Percentiles rank a stretch among this genome's conserved stretches.
These are phyloP conservation scores for Nansenia antarctica DNA, from an alignment of 2,113 vertebrate species.

Conservation along the genomic window DNA sequence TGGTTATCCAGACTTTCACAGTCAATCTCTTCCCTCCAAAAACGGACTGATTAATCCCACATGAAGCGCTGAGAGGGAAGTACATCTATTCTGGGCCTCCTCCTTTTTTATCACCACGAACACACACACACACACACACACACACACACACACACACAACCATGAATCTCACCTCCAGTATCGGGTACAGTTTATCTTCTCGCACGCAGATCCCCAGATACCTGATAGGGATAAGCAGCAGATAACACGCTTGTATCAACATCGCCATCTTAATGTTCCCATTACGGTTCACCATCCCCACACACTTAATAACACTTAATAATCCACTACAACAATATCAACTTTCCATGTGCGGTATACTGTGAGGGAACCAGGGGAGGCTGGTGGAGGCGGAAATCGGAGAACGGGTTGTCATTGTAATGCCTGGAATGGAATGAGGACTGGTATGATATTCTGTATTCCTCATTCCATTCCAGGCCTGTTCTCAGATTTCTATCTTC, in stretches of 20 bases:
- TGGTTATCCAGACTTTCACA: too few relatives aligned
- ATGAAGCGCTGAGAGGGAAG: background rate
- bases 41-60: background rate
- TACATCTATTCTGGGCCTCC: background rate
- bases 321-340: too few relatives aligned
- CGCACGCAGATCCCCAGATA: slow-evolving; percentile 80
- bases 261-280: background rate
- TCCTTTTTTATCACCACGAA: background rate
- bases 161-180: slow-evolving; percentile 77
- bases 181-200: slow-evolving; percentile 77
- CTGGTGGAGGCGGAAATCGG: too few relatives aligned
- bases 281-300: too few relatives aligned
- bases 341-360: background rate
- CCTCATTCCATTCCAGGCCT: too few relatives aligned
- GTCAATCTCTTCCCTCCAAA: background rate
- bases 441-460: too few relatives aligned
- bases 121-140: background rate
- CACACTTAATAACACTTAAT: too few relatives aligned
- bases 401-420: too few relatives aligned
- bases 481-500: too few relatives aligned
- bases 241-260: background rate
- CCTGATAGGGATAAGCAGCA: slow-evolving; percentile 45
- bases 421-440: too few relatives aligned
- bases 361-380: background rate
- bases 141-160: slow-evolving; percentile 1